Evolutionary conservation across 2,888 invertebrate species (phyloP).

Genomic region (Eristalinus aeneus): DNA sequence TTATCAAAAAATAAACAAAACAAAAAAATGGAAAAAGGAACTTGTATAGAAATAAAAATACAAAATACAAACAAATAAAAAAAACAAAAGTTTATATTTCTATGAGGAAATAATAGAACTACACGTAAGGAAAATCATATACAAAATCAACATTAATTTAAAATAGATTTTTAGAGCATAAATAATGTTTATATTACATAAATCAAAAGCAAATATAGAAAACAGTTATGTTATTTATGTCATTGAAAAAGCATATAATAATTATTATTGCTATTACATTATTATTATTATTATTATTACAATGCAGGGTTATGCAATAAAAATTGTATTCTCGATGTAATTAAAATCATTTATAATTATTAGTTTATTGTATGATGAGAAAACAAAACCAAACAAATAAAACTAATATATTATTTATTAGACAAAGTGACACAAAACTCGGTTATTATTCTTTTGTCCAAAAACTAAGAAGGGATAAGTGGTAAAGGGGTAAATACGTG

Average conservation of each 20-base stretch:
- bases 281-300: constrained; percentile 38
- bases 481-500: too few species aligned
- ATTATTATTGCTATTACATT: constrained; percentile 49
- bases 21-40: constrained; percentile 12
- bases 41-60: constrained; percentile 36
- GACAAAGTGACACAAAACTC: constrained; percentile 8
- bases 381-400: constrained; percentile 26
- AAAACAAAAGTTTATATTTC: constrained; percentile 59
- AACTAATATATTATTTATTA: constrained; percentile 62
- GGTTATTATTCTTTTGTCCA: too few species aligned
- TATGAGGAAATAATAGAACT: constrained; percentile 59
- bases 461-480: too few species aligned
- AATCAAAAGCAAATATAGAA: constrained; percentile 39
- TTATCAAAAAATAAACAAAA: constrained; percentile 58
- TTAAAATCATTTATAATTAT: constrained; percentile 54
- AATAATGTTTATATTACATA: constrained; percentile 56
- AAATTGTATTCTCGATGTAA: constrained; percentile 37
- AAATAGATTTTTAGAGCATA: constrained; percentile 55
- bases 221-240: constrained; percentile 59
- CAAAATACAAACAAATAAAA: constrained; percentile 35
- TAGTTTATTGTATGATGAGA: constrained; percentile 43
- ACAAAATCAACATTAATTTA: constrained; percentile 55
- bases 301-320: constrained; percentile 3
- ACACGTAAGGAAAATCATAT: constrained; percentile 56
- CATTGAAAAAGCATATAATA: constrained; percentile 38